A percentile compares a stretch with the other conserved stretches of the same genome.
Evolutionary conservation across 2,113 vertebrate species (phyloP).

Genomic region (Melanotaenia duboulayi): DNA sequence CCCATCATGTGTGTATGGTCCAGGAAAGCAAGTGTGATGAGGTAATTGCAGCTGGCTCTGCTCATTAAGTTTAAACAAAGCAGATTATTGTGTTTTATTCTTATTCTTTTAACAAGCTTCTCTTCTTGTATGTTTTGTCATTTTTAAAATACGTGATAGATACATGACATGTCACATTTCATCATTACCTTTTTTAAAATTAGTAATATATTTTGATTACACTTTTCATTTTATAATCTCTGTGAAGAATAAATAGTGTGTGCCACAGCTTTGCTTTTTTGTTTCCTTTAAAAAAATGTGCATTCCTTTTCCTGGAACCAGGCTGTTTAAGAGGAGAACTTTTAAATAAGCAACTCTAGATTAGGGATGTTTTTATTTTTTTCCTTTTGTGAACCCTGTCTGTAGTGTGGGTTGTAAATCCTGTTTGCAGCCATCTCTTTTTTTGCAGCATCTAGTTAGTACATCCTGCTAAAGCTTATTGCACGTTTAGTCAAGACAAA

Average conservation of each 20-base stretch:
- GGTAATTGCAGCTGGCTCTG: too few relatives aligned
- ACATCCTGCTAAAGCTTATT: not conserved
- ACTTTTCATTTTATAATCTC: not conserved
- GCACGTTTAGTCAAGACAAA: conserved; percentile 15
- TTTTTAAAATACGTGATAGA: too few relatives aligned
- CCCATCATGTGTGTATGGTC: not conserved
- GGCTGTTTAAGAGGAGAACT: not conserved
- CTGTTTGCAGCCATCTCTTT: conserved; percentile 25
- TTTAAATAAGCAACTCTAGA: not conserved
- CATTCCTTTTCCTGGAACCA: not conserved
- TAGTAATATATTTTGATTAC: not conserved
- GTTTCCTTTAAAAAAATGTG: not conserved
- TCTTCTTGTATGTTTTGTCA: too few relatives aligned
- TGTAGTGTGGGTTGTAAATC: conserved; percentile 10
- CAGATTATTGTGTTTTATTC: too few relatives aligned
- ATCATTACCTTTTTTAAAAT: too few relatives aligned
- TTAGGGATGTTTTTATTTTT: too few relatives aligned
- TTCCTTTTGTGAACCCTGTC: not conserved
- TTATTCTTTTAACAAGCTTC: too few relatives aligned
- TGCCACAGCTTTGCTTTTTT: conserved; percentile 4
- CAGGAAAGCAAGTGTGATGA: not conserved
- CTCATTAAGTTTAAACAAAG: too few relatives aligned
- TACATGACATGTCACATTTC: too few relatives aligned
- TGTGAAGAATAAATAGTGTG: not conserved
- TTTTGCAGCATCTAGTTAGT: not conserved